These are phyloP conservation scores for Channa maculata DNA, from an alignment of 2,113 vertebrate genomes.

Conservation along the genomic window DNA sequence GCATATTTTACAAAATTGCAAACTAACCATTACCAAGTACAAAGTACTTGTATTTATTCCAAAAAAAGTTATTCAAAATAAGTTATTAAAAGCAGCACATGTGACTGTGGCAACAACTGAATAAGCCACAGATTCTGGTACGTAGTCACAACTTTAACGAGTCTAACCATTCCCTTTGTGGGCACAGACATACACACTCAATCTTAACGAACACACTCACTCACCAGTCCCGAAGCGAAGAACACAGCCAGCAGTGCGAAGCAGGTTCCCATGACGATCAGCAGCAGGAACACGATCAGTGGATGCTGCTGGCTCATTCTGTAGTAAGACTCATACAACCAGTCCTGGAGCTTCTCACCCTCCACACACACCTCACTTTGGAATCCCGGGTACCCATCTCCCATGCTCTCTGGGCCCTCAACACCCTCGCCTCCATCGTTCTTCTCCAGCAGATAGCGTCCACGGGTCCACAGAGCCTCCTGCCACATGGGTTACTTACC, in stretches of 20 bases:
- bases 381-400: conserved; percentile 62
- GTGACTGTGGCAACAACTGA: background rate
- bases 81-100: background rate
- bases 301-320: conserved; percentile 99
- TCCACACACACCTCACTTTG: conserved; percentile 62
- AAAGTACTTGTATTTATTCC: background rate
- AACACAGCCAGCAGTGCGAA: conserved; percentile 94
- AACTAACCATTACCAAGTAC: background rate
- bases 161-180: background rate
- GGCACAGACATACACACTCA: conserved; percentile 9
- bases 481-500: conserved; percentile 74
- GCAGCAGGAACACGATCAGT: conserved; percentile 95
- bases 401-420: conserved; percentile 70
- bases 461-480: conserved; percentile 79
- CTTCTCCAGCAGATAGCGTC: conserved; percentile 81
- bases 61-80: too few species aligned
- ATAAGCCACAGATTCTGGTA: background rate
- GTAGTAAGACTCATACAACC: conserved; percentile 98
- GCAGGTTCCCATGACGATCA: conserved; percentile 98
- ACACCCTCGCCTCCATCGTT: conserved; percentile 69
- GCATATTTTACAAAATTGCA: background rate
- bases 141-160: background rate
- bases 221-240: conserved; percentile 96
- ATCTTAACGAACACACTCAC: conserved; percentile 16
- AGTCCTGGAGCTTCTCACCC: conserved; percentile 87